Conservation (phyloP, 2,797 vertebrate species). For the Urophycis tenuis region DNA sequence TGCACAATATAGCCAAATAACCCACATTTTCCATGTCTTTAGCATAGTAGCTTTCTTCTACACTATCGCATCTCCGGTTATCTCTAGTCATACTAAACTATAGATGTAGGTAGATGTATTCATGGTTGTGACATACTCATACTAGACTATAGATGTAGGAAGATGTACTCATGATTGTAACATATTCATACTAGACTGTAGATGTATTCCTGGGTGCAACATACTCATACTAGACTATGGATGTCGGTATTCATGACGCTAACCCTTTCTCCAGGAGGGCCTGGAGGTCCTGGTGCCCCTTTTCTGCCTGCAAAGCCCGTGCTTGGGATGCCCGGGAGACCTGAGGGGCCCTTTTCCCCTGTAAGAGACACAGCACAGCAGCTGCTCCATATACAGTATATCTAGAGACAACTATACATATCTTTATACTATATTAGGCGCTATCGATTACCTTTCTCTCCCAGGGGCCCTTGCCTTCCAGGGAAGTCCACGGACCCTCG, state of each 20-base stretch:
- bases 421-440: neutral
- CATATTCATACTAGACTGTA: slow-evolving; percentile 14
- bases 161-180: slow-evolving; percentile 22
- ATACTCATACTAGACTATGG: neutral
- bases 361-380: slow-evolving; percentile 20
- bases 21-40: neutral
- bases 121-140: neutral
- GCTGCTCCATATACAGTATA: neutral
- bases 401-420: neutral
- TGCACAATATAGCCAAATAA: neutral
- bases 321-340: slow-evolving; percentile 33
- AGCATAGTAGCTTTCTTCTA: neutral
- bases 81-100: too few relatives aligned
- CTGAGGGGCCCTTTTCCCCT: slow-evolving; percentile 59
- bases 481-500: slow-evolving; percentile 4
- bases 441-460: slow-evolving; percentile 53
- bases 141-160: neutral
- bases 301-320: slow-evolving; percentile 42
- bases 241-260: slow-evolving; percentile 11
- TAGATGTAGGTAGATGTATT: too few relatives aligned
- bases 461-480: slow-evolving; percentile 34
- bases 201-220: neutral
- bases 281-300: slow-evolving; percentile 50
- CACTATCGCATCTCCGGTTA: neutral
- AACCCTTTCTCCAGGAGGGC: slow-evolving; percentile 55